Base-by-base conservation (phyloP, 2,113 vertebrate species). In the Pitta sordida region DNA sequence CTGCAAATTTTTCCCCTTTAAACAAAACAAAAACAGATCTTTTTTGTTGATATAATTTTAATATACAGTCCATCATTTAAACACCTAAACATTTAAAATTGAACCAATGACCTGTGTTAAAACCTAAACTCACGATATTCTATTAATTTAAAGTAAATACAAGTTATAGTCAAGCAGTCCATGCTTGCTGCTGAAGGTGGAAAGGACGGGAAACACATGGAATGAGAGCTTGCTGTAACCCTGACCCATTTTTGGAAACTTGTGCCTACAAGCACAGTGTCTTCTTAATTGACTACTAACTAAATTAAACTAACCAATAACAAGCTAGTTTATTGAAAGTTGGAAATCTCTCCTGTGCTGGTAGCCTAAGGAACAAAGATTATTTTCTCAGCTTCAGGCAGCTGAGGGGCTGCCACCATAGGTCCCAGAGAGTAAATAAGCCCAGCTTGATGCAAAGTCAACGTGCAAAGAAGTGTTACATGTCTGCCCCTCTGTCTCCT, bases 381-480 rank as follows among this genome's bases (percentile, higher is more conserved):
- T 23, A 8, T 27, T 91, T 94, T 60, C 85, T 76, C 26, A 43
- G 39, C 36, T 83, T 92, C 53, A n/a, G 55, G 23, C 16, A 70
- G 56, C 60, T 13, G 26, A 82, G 32, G 10, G 43, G 17, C 29
- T 83, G 32, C 11, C 68, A 49, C 53, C 46, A 13, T 15, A 7
- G 2, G 11, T 52, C 51, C 34, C 1, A 3, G 23, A 48, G 36
- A 36, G 48, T 5, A 56, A 53, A 48, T 15, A 55, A 87, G 10
- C 14, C 64, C 65, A 24, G 30, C 4, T n/a, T 14, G 41, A 58
- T n/a, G 53, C 41, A 55, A 36, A 37, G 39, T 10, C 15, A 56
- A 7, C 2, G 7, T 11, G n/a, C 30, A 34, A 71, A 44, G 41
- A 30, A 46, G 34, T 4, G 21, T 3, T 46, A 1, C 7, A 3